Conservation (phyloP, 2,888 invertebrate genomes). For the Rhimphoctona megacephalus region DNA sequence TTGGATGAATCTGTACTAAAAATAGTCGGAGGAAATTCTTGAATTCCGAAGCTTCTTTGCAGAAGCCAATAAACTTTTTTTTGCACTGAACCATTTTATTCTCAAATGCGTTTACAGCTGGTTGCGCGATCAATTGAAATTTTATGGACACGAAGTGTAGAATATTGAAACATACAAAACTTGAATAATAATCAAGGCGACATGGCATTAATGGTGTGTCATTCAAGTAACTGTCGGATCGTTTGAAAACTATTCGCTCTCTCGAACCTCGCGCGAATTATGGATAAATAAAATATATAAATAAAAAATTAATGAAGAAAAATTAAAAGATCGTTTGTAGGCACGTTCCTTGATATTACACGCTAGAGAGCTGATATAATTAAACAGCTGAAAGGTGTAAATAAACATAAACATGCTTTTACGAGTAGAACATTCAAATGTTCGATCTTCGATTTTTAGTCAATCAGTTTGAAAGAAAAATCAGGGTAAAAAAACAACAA, state of each 20-base stretch:
- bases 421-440: background rate
- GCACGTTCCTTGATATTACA: background rate
- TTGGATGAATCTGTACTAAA: background rate
- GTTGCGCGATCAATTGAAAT: background rate
- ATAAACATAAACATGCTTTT: background rate
- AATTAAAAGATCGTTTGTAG: background rate
- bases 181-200: conserved; percentile 48
- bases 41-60: conserved; percentile 8
- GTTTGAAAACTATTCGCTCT: conserved; percentile 43
- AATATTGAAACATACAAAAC: conserved; percentile 4
- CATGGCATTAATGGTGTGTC: conserved; percentile 58
- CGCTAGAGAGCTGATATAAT: background rate
- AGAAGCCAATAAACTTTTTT: background rate
- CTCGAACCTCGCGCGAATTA: conserved; percentile 18
- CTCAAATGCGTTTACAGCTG: conserved; percentile 14
- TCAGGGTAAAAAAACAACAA: background rate
- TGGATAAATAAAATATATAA: conserved; percentile 29
- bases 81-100: conserved; percentile 27
- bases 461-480: background rate
- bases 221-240: conserved; percentile 52
- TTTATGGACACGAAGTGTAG: background rate
- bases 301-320: conserved; percentile 11
- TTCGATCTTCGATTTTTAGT: background rate
- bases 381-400: background rate
- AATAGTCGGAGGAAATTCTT: conserved; percentile 2